Evolutionary conservation across 2,888 invertebrate species (phyloP), one percentile per base, ranked within the genome.

Genomic region (Morpho achilles): DNA sequence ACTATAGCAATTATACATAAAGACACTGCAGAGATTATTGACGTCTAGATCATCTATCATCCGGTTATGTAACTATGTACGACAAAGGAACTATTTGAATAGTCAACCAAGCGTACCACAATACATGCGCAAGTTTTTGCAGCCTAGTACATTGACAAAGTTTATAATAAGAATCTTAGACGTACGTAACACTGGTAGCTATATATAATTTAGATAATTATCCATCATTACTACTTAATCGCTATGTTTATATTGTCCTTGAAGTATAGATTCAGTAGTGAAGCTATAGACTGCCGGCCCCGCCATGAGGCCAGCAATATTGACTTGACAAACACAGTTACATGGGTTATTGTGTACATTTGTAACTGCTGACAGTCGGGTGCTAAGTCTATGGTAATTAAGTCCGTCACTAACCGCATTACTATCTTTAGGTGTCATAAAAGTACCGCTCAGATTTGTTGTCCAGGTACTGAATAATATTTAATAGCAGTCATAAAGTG

Each of bases 1-100:
- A 81, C 80, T 79, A 69, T 76, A 77, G 72, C 84, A 82, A 82
- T 82, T 76, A 80, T 77, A 84, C 66, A 74, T 67, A 76, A 66
- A 78, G 77, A 76, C 75, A 79, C 73, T 74, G 79, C 79, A 80
- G 80, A 78, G 74, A 73, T 71, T 72, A 74, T 75, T 80, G 76
- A 80, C 73, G 72, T 71, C 69, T 70, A 64, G 66, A 68, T 77
- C 82, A 84, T 85, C 81, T 80, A 84, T 83, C 86, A 85, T 76
- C 70, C 70, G 69, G 76, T 72, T 77, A 63, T 73, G 72, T 76
- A 76, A 74, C 73, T 72, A 74, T 69, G 75, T 76, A 76, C 74
- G 68, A 73, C 70, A 72, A 76, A 75, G 80, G 79, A 80, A 81
- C 70, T 69, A 63, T 65, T 72, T 71, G 72, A 74, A 70, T 72